Evolutionary conservation across 1,140 invertebrate species (phyloP), one percentile per base, ranked within the genome.

Genomic region (Fopius arisanus): DNA sequence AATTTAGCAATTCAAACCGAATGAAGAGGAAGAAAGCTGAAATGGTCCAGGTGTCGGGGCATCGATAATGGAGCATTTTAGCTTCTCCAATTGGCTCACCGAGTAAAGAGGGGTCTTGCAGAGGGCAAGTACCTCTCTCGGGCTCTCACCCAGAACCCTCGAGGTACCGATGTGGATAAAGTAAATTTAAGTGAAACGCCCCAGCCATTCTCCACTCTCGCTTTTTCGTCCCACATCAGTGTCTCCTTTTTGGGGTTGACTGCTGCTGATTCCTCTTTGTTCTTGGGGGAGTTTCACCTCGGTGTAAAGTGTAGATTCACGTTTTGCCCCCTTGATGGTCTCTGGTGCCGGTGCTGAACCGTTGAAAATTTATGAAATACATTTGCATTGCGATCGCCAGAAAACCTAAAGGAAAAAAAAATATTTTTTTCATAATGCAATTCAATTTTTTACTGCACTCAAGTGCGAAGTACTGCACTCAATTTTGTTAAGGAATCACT

Each of bases 51-150:
- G 72, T 73, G 72, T 68, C 72, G 33, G 54, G 48, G 72, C 72
- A 73, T 73, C 66, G 72, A 73, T 73, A 73, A 73, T 73, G 72
- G 72, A 73, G 29, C 51, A 29, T 73, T 72, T 73, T 68, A 31
- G n/a, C 65, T 29, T 51, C 67, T 29, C 19, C 72, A 73, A 73
- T 73, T 73, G 72, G 72, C 72, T 73, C 67, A 51, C 26, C 16
- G 23, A 69, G 67, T 51, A 69, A 54, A 54, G 54, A 59, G 33
- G 16, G 7, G 33, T 2, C 19, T 37, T 21, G 16, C 28, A 63
- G 23, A 54, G n/a, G 59, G 31, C 40, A 31, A 66, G 37, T 43
- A 28, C 16, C 40, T 16, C 29, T 26, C 70, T 62, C 23, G 12
- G 59, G 54, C 16, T 71, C 23, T 59, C 23, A 43, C 23, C 23